Percentiles rank a stretch among this genome's conserved stretches.
These are phyloP conservation scores for Eretmochelys imbricata DNA, from an alignment of 2,113 vertebrate species.

Conservation along the genomic window DNA sequence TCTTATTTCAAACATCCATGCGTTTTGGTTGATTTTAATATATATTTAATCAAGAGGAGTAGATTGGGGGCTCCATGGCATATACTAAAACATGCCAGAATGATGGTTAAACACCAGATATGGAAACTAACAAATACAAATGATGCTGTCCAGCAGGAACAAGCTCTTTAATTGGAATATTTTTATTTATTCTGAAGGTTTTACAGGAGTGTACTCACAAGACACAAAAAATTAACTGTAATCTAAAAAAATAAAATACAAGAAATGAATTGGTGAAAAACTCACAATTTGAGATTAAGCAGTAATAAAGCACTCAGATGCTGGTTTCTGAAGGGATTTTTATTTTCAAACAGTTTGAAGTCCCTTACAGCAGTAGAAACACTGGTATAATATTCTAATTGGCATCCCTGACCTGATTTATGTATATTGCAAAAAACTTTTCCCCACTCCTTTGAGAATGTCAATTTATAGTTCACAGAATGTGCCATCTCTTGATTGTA, in stretches of 20 bases:
- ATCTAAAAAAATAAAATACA: conserved; percentile 35
- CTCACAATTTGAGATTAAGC: conserved; percentile 18
- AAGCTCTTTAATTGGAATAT: conserved; percentile 43
- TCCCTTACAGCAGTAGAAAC: not conserved
- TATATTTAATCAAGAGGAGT: conserved; percentile 42
- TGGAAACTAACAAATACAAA: conserved; percentile 48
- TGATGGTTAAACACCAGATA: conserved; percentile 14
- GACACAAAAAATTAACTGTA: not conserved
- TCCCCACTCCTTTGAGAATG: not conserved
- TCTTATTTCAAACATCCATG: conserved; percentile 22
- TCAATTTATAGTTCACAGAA: not conserved
- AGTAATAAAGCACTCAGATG: conserved; percentile 43
- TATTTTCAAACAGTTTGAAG: conserved; percentile 29
- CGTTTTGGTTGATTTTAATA: conserved; percentile 38
- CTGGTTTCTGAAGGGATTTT: conserved; percentile 32
- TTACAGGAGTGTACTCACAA: not conserved
- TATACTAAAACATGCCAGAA: conserved; percentile 19
- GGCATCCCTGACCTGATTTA: conserved; percentile 39
- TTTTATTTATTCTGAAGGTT: not conserved
- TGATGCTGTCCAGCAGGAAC: conserved; percentile 12
- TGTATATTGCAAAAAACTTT: conserved; percentile 1
- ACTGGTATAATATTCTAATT: conserved; percentile 37
- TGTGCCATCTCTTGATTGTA: not conserved
- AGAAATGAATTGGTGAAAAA: conserved; percentile 12
- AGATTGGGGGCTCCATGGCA: not conserved